These are phyloP conservation scores for Fragum sueziense DNA, from an alignment of 2,888 invertebrate species.

Conservation along the genomic window DNA sequence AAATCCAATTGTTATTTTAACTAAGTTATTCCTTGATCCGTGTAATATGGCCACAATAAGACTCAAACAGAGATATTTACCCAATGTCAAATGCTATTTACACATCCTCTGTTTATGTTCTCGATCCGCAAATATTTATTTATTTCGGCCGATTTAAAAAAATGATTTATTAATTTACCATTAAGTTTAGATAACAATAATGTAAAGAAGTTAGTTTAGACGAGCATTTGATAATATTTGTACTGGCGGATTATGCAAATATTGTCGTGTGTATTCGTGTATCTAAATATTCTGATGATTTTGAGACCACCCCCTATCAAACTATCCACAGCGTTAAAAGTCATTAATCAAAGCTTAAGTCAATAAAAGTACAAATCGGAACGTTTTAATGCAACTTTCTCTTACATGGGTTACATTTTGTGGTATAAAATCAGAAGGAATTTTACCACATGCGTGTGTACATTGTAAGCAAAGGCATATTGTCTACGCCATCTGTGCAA, in stretches of 20 bases:
- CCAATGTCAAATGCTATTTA: constrained; percentile 53
- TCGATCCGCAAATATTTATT: constrained; percentile 53
- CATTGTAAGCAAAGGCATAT: too few relatives aligned
- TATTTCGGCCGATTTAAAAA: constrained; percentile 49
- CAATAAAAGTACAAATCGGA: background rate
- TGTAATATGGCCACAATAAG: constrained; percentile 12
- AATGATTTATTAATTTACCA: constrained; percentile 61
- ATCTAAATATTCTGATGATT: constrained; percentile 1
- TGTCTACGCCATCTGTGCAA: too few relatives aligned
- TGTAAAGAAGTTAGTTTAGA: constrained; percentile 43
- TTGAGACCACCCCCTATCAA: constrained; percentile 5
- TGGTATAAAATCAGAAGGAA: too few relatives aligned
- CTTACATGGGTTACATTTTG: too few relatives aligned
- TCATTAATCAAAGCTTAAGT: background rate
- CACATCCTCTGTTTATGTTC: constrained; percentile 50
- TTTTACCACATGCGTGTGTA: too few relatives aligned
- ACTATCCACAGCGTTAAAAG: background rate
- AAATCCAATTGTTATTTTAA: constrained; percentile 5
- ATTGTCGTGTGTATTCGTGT: constrained; percentile 48
- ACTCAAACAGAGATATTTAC: constrained; percentile 46
- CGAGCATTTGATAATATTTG: constrained; percentile 58
- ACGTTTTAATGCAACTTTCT: too few relatives aligned
- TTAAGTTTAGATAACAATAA: constrained; percentile 54
- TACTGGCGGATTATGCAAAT: constrained; percentile 54
- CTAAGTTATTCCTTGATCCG: constrained; percentile 8